Conservation (phyloP, 2,888 invertebrate species). For the Andrena marginata region DNA sequence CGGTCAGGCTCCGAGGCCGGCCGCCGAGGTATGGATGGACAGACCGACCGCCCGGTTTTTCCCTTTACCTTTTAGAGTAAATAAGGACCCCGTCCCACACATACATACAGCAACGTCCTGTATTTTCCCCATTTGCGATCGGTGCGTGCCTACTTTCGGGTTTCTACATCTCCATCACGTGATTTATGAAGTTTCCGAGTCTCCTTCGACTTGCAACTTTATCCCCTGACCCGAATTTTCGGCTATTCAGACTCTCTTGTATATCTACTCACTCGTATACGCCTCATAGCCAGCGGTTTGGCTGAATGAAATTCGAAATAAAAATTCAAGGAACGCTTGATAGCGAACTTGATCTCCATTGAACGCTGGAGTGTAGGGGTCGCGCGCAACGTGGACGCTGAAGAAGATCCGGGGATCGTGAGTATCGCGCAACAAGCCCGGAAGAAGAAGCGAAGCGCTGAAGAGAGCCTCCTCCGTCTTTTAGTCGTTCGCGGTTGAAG, state of each 20-base stretch:
- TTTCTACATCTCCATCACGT: slow-evolving; percentile 58
- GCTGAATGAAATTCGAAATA: background rate
- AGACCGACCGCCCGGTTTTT: slow-evolving; percentile 57
- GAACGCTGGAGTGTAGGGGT: slow-evolving; percentile 2
- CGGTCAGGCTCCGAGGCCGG: slow-evolving; percentile 77
- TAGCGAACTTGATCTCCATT: background rate
- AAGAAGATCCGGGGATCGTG: slow-evolving; percentile 7
- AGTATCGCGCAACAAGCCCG: slow-evolving; percentile 44
- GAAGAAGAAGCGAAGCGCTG: slow-evolving; percentile 60
- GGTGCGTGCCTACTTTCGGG: slow-evolving; percentile 62
- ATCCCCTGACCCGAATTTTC: slow-evolving; percentile 61
- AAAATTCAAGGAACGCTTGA: background rate
- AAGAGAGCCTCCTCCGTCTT: slow-evolving; percentile 66
- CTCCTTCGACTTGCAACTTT: slow-evolving; percentile 67
- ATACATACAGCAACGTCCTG: slow-evolving; percentile 22
- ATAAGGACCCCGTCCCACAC: slow-evolving; percentile 63
- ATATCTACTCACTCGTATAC: background rate
- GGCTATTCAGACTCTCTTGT: slow-evolving; percentile 40
- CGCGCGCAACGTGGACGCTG: slow-evolving; percentile 14
- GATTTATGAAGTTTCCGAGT: slow-evolving; percentile 74
- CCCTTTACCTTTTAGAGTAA: slow-evolving; percentile 75
- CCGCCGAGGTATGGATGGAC: slow-evolving; percentile 68
- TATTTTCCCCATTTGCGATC: slow-evolving; percentile 69
- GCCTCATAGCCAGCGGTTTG: background rate
- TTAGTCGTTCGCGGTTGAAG: slow-evolving; percentile 72